Percentiles rank a stretch among this genome's conserved stretches.
Conservation (phyloP, 2,797 vertebrate species). For the Erithacus rubecula region DNA sequence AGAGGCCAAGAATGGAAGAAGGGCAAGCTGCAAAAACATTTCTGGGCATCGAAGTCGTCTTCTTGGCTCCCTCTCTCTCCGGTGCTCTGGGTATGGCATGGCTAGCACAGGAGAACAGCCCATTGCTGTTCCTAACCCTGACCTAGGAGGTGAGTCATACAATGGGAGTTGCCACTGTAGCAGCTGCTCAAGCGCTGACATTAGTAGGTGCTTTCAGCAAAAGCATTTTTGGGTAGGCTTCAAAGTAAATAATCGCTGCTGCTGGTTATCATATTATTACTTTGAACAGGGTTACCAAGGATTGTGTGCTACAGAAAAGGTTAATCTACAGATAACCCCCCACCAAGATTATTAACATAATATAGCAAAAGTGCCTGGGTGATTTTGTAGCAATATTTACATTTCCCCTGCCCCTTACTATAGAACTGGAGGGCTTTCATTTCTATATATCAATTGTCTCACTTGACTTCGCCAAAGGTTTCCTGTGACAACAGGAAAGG, state of each 20-base stretch:
- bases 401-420: not conserved
- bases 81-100: not conserved
- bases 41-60: not conserved
- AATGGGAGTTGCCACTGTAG: not conserved
- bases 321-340: not conserved
- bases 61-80: not conserved
- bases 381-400: not conserved
- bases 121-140: not conserved
- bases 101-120: not conserved
- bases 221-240: constrained; percentile 14
- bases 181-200: not conserved
- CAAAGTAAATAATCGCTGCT: not conserved
- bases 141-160: not conserved
- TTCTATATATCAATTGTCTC: not conserved
- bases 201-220: constrained; percentile 4
- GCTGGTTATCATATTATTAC: not conserved
- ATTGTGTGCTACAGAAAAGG: not conserved
- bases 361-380: not conserved
- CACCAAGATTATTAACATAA: not conserved
- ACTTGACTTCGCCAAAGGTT: not conserved
- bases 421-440: not conserved
- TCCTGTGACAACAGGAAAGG: not conserved
- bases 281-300: not conserved
- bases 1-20: not conserved
- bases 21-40: not conserved